phyloP scores from a whole-genome alignment of 2,797 vertebrate species.

The Sebastes ruberrimus region DNA sequence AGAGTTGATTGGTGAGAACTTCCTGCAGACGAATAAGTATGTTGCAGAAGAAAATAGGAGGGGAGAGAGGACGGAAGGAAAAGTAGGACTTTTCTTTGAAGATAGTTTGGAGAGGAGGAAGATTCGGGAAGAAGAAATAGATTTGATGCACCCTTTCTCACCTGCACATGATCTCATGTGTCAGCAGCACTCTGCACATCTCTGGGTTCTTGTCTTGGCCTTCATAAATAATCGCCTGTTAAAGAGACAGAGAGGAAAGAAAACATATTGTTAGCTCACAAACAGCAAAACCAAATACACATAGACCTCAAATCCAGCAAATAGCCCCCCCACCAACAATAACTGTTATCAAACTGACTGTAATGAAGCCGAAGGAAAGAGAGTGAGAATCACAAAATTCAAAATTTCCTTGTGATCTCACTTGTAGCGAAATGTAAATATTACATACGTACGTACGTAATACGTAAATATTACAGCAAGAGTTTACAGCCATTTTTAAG shows the following conservation, averaged over 20 bases:
- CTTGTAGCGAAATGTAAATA: too few species aligned
- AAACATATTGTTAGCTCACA: not conserved
- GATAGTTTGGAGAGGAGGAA: constrained; percentile 21
- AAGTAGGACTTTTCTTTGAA: not conserved
- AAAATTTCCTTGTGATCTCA: too few species aligned
- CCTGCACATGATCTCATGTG: constrained; percentile 99
- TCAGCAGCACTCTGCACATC: constrained; percentile 98
- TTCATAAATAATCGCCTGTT: constrained; percentile 90
- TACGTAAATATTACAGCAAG: too few species aligned
- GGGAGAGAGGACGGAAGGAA: not conserved
- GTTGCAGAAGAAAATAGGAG: constrained; percentile 10
- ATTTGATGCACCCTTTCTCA: constrained; percentile 53
- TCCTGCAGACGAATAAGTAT: constrained; percentile 25
- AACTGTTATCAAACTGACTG: too few species aligned
- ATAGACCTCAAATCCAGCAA: not conserved
- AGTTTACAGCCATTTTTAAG: too few species aligned
- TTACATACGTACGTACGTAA: too few species aligned
- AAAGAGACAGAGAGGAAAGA: constrained; percentile 23
- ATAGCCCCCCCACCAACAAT: too few species aligned
- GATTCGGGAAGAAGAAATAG: not conserved
- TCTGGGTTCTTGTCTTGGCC: constrained; percentile 99
- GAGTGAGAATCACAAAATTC: too few species aligned
- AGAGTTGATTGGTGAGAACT: constrained; percentile 49
- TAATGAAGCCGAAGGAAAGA: too few species aligned
- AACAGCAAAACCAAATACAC: not conserved